These are phyloP conservation scores for Zaprionus tsacasi DNA, from an alignment of 1,140 invertebrate species.

Conservation along the genomic window DNA sequence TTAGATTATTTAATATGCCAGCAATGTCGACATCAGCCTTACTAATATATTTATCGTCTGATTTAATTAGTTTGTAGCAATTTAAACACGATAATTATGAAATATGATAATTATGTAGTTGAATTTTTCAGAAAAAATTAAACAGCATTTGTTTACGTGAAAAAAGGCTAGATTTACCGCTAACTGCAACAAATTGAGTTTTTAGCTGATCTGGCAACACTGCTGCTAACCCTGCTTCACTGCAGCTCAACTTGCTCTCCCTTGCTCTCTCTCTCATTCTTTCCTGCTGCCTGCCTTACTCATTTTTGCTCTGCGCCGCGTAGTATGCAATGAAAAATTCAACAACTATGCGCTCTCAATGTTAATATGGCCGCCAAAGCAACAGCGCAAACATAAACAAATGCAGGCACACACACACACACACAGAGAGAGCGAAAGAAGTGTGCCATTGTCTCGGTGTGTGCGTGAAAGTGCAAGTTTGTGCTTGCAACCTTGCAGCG, in stretches of 20 bases:
- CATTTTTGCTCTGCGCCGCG: constrained; percentile 29
- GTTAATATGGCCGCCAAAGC: constrained; percentile 71
- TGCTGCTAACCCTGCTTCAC: background rate
- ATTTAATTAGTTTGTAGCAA: too few species aligned
- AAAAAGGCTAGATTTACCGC: too few species aligned
- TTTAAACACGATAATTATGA: too few species aligned
- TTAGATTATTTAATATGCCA: too few species aligned
- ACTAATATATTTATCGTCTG: too few species aligned
- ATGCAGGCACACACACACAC: constrained; percentile 17
- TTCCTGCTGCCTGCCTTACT: background rate
- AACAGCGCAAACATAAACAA: constrained; percentile 28
- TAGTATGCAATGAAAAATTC: constrained; percentile 74
- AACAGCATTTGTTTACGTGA: too few species aligned
- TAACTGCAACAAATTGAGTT: too few species aligned
- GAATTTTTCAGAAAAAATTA: too few species aligned
- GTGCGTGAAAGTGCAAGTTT: constrained; percentile 75
- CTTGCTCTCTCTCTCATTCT: constrained; percentile 19
- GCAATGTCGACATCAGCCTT: too few species aligned
- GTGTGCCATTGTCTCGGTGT: constrained; percentile 31
- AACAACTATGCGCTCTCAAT: constrained; percentile 54
- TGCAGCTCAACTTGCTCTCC: background rate
- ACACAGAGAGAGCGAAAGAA: constrained; percentile 7
- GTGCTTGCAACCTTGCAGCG: constrained; percentile 64
- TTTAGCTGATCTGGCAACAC: too few species aligned
- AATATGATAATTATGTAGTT: too few species aligned